Evolutionary conservation across 2,888 invertebrate genomes (phyloP), one percentile per base, ranked within the genome.

Genomic region (Penaeus monodon): DNA sequence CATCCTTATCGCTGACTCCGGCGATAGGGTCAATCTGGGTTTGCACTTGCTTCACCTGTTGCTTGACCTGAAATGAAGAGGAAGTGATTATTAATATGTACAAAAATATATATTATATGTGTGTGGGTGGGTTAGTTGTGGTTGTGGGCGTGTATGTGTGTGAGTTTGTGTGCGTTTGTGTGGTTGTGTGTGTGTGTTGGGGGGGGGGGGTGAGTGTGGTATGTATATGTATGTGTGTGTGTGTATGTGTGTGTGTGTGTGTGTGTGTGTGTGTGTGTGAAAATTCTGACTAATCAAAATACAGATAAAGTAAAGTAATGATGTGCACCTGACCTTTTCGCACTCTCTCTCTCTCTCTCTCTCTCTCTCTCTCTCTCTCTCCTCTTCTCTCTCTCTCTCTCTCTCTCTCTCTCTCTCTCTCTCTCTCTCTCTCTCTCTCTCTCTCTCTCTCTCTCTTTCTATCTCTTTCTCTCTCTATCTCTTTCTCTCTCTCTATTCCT

Each of bases 321-420:
- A 38, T 38, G 33, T 38, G 6, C 33, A 33, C 33, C 33, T 38
- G 33, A 4, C 33, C 33, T 38, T 38, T 38, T 38, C 33, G 4
- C 1, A 38, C 33, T 38, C 33, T 38, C 33, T 38, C 33, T 38
- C 33, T 38, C 33, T 38, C 33, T 38, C 33, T 38, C 33, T 38
- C 33, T 38, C 68, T 12, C 68, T 68, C 29, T 12, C 10, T 68
- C 68, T 68, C n/a, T 10, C 24, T 68, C 68, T 68, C 29, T 68
- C n/a, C 8, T 6, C 8, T 10, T 68, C 20, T 68, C 68, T 68
- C 68, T 68, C 29, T 68, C n/a, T 68, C 68, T 68, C 68, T 68
- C n/a, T 68, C 68, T 68, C 68, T 68, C 29, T 68, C n/a, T 68
- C 29, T 68, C 68, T 68, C 68, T 68, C 68, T 68, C 29, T 29